Percentiles rank a stretch among this genome's conserved stretches.
These are phyloP conservation scores for Luperina nickerlii DNA, from an alignment of 2,888 invertebrate genomes.

Conservation along the genomic window DNA sequence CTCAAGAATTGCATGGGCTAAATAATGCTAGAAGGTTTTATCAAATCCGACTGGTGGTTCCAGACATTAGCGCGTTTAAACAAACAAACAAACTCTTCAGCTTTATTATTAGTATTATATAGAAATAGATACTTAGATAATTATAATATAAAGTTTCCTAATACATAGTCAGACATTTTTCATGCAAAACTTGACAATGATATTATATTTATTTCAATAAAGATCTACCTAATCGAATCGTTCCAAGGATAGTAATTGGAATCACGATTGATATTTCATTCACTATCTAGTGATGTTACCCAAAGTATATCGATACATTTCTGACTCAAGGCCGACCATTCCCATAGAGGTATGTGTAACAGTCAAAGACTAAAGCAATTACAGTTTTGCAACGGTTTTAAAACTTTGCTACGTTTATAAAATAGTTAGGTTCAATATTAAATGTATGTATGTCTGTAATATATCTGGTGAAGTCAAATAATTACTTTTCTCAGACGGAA, in stretches of 20 bases:
- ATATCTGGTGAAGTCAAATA: constrained; percentile 10
- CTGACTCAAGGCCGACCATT: constrained; percentile 46
- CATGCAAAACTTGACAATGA: neutral
- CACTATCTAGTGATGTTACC: constrained; percentile 47
- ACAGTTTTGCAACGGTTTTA: constrained; percentile 46
- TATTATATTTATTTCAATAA: neutral
- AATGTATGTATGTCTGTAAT: constrained; percentile 14
- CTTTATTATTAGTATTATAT: neutral
- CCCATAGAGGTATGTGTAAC: constrained; percentile 38
- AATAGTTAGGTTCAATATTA: constrained; percentile 30
- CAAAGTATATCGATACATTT: constrained; percentile 41
- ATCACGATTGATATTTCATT: constrained; percentile 29
- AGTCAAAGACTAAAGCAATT: constrained; percentile 40
- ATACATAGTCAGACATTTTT: neutral
- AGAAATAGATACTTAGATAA: neutral
- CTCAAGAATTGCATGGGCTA: no score
- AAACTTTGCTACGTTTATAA: constrained; percentile 37
- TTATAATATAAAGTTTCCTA: neutral
- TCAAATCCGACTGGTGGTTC: no score
- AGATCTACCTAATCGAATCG: neutral
- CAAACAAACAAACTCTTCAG: no score
- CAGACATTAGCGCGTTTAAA: no score
- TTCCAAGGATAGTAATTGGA: constrained; percentile 7
- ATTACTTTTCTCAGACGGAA: constrained; percentile 1
- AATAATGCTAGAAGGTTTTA: no score